These are phyloP conservation scores for Xiphorhynchus elegans DNA, from an alignment of 2,113 vertebrate species.

Conservation along the genomic window DNA sequence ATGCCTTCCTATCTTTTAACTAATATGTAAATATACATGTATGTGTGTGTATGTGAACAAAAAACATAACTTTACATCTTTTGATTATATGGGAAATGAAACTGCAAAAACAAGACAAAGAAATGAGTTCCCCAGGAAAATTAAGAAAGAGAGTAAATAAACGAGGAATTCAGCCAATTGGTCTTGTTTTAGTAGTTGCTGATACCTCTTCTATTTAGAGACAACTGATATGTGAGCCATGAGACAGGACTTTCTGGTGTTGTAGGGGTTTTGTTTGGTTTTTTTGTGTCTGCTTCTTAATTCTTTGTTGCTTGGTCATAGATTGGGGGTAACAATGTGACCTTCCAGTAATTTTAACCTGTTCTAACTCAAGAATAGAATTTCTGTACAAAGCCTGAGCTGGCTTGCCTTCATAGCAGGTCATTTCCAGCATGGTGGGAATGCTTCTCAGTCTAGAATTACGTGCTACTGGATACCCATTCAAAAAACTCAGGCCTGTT, in stretches of 20 bases:
- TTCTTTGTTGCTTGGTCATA: not conserved
- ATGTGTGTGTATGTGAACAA: not conserved
- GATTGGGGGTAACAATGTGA: fast-evolving
- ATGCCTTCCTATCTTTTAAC: not conserved
- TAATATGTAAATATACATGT: not conserved
- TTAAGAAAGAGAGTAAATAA: not conserved
- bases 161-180: not conserved
- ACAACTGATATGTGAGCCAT: fast-evolving
- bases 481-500: fast-evolving
- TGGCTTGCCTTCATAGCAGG: not conserved
- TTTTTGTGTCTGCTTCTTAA: not conserved
- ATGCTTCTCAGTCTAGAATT: not conserved
- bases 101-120: not conserved
- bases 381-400: not conserved
- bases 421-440: fast-evolving
- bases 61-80: not conserved
- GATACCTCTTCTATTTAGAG: not conserved
- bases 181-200: not conserved
- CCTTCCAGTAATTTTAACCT: not conserved
- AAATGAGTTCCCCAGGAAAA: not conserved
- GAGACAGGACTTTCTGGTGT: not conserved
- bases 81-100: not conserved
- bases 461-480: not conserved
- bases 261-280: fast-evolving
- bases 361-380: not conserved